These are phyloP conservation scores for Gobiocypris rarus DNA, from an alignment of 2,113 vertebrate genomes.

Conservation along the genomic window DNA sequence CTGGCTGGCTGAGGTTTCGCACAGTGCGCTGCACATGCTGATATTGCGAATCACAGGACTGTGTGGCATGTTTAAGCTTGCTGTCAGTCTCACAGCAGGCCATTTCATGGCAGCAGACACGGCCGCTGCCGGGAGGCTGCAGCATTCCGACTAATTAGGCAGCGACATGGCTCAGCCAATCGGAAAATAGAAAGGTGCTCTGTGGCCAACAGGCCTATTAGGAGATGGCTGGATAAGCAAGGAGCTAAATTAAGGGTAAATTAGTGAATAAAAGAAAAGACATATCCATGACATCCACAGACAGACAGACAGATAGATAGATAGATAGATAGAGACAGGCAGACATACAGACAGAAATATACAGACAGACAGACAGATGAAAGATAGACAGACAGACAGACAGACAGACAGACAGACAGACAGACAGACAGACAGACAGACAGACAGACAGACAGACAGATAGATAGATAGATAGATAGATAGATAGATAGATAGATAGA, in stretches of 20 bases:
- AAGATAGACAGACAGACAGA: too few species aligned
- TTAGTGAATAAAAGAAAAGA: constrained; percentile 16
- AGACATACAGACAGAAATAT: background rate
- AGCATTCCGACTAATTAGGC: constrained; percentile 76
- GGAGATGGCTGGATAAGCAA: constrained; percentile 59
- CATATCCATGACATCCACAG: constrained; percentile 13
- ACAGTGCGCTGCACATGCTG: constrained; percentile 26
- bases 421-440: too few species aligned
- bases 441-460: too few species aligned
- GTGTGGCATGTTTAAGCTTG: constrained; percentile 39
- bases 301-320: too few species aligned
- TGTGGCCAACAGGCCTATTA: constrained; percentile 68
- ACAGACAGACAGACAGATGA: too few species aligned
- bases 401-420: too few species aligned
- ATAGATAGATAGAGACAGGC: background rate
- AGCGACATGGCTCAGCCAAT: constrained; percentile 74
- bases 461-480: too few species aligned
- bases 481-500: too few species aligned
- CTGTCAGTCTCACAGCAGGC: constrained; percentile 48
- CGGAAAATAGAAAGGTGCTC: constrained; percentile 72
- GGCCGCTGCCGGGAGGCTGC: constrained; percentile 54
- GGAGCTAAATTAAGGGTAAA: constrained; percentile 57
- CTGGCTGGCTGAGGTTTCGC: constrained; percentile 20
- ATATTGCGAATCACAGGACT: constrained; percentile 25
- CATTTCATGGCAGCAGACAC: constrained; percentile 64